These are phyloP conservation scores for Lepidurus packardi DNA, from an alignment of 1,140 invertebrate species.

Conservation along the genomic window DNA sequence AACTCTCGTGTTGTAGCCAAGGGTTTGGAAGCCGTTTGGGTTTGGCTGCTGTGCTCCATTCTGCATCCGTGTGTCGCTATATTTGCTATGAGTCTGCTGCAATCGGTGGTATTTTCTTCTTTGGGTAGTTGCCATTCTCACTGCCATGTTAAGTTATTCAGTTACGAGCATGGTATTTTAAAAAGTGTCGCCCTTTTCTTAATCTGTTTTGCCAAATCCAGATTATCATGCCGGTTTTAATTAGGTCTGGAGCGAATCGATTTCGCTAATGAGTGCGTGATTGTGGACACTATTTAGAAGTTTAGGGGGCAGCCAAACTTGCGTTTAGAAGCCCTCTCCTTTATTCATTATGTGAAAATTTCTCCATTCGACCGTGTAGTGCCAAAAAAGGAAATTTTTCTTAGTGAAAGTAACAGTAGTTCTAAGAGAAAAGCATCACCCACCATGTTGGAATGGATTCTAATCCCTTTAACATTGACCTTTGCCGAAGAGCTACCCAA, in stretches of 20 bases:
- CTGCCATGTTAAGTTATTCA: neutral
- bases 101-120: neutral
- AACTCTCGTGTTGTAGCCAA: neutral
- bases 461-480: neutral
- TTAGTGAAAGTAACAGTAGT: neutral
- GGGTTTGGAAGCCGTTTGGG: neutral
- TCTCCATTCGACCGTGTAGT: neutral
- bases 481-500: neutral
- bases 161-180: neutral
- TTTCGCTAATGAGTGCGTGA: constrained; percentile 7
- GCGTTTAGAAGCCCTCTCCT: neutral
- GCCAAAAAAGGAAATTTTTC: neutral
- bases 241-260: neutral
- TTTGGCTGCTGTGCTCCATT: neutral
- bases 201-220: neutral
- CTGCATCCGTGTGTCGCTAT: neutral
- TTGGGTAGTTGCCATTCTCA: neutral
- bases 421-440: neutral
- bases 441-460: constrained; percentile 19
- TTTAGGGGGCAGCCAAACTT: neutral
- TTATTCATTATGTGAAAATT: neutral
- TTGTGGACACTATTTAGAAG: neutral
- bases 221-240: neutral
- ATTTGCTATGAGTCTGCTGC: constrained; percentile 1
- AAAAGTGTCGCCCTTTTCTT: neutral